These are phyloP conservation scores for Tetragonula clypearis DNA, from an alignment of 1,140 invertebrate species.

Conservation along the genomic window DNA sequence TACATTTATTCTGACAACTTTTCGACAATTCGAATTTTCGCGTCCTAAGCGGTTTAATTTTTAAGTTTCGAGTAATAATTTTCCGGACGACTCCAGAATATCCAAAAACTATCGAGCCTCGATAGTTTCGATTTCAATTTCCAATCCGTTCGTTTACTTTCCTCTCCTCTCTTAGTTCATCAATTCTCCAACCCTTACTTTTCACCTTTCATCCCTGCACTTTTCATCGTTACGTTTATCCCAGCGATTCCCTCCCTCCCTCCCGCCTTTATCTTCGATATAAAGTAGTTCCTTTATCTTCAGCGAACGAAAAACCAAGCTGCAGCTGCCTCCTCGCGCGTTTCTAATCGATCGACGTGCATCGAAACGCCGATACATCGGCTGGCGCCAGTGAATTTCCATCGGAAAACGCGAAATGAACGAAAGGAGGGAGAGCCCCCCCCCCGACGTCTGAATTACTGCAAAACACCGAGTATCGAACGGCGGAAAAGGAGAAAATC, in stretches of 20 bases:
- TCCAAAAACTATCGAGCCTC: too few relatives aligned
- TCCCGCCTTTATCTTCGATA: too few relatives aligned
- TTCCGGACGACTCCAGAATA: too few relatives aligned
- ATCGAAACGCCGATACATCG: background rate
- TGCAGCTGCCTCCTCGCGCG: background rate
- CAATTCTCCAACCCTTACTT: background rate
- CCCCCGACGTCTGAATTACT: background rate
- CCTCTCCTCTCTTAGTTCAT: background rate
- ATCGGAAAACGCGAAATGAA: background rate
- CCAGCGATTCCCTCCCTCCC: background rate
- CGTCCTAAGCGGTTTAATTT: too few relatives aligned
- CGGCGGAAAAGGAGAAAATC: background rate
- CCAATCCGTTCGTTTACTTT: background rate
- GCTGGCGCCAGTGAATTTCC: conserved; percentile 1
- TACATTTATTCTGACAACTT: too few relatives aligned
- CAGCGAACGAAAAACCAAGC: background rate
- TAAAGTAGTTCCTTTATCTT: background rate
- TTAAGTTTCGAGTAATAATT: too few relatives aligned
- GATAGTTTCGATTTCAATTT: background rate
- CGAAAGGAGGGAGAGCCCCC: too few relatives aligned
- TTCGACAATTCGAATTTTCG: too few relatives aligned
- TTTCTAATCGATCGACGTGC: conserved; percentile 3
- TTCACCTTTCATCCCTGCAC: background rate
- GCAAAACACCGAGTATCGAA: background rate
- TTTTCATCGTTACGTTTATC: conserved; percentile 20